Evolutionary conservation across 2,113 vertebrate genomes (phyloP).

Genomic region (Phaethornis superciliosus): DNA sequence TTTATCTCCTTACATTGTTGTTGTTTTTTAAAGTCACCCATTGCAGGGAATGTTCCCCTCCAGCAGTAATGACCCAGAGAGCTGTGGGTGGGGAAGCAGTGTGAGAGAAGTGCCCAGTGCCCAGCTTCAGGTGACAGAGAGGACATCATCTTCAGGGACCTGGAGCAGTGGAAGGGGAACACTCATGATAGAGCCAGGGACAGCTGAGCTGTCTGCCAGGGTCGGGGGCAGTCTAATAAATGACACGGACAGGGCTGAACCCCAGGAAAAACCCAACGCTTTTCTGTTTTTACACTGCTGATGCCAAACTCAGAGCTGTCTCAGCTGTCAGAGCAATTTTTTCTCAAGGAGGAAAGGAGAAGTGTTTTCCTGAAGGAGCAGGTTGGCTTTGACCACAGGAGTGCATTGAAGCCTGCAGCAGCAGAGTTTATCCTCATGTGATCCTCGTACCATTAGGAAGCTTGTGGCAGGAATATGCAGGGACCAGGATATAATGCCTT

Average conservation of each 20-base stretch:
- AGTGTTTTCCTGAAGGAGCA: background rate
- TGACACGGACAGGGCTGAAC: background rate
- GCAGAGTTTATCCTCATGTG: background rate
- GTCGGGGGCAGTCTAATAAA: background rate
- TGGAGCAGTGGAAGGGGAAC: background rate
- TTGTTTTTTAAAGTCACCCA: background rate
- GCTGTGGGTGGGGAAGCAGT: background rate
- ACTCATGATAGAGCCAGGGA: rapidly evolving
- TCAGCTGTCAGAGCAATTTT: constrained; percentile 21
- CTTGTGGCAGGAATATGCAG: background rate
- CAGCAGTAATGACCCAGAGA: background rate
- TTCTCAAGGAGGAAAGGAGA: background rate
- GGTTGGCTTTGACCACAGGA: background rate
- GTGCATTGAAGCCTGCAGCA: background rate
- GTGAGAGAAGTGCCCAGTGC: background rate
- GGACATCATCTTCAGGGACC: background rate
- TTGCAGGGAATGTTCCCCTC: background rate
- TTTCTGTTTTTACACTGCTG: background rate
- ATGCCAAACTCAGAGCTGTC: background rate
- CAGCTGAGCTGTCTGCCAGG: background rate
- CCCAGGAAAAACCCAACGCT: background rate
- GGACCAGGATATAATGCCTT: background rate
- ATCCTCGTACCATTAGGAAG: background rate
- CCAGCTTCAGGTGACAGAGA: background rate
- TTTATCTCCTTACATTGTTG: background rate